Evolutionary conservation across 1,140 invertebrate species (phyloP), one percentile per base, ranked within the genome.

Genomic region (Lasioglossum baleicum): DNA sequence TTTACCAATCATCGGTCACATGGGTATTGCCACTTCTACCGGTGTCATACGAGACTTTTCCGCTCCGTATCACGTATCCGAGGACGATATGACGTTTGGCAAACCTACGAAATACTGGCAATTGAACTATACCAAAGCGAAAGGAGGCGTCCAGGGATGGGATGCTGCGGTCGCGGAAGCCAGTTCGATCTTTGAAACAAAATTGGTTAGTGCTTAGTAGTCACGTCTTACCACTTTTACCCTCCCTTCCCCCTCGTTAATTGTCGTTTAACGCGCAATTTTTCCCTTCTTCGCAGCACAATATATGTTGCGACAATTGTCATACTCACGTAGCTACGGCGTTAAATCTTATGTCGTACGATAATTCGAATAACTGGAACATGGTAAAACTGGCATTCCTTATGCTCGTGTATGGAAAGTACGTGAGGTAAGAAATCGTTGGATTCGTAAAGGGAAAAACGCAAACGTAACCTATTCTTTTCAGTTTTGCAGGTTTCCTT

Each of bases 1-100:
- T 8, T 96, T 99, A 83, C 99, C 99, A 22, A 95, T 99, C 76
- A 97, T 99, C 90, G 99, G 99, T 8, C 99, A 99, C 91, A 99
- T 99, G 98, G 99, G 99, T 10, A 99, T 99, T 87, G 97, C 96
- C 51, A 97, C 96, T 68, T 98, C 98, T 6, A 94, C 94, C 82
- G 99, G 99, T 11, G 94, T 99, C 0, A 99, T 99, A 70, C 93
- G 98, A 82, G 99, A 99, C 93, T 99, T 99, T 95, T 98, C 98
- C 82, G 99, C 98, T 3, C 97, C 98, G 0, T 99, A 99, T 93
- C 97, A 95, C 94, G 99, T 99, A 0, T 97, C 97, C 0, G 98
- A 99, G 94, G 98, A 99, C 93, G 94, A 98, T 75, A 99, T 99
- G 98, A 98, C 97, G 0, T 99, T 99, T 95, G 99, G 99, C 17